Conservation (phyloP, 53 echinoderm and acorn worm genomes). For the Astropecten irregularis region DNA sequence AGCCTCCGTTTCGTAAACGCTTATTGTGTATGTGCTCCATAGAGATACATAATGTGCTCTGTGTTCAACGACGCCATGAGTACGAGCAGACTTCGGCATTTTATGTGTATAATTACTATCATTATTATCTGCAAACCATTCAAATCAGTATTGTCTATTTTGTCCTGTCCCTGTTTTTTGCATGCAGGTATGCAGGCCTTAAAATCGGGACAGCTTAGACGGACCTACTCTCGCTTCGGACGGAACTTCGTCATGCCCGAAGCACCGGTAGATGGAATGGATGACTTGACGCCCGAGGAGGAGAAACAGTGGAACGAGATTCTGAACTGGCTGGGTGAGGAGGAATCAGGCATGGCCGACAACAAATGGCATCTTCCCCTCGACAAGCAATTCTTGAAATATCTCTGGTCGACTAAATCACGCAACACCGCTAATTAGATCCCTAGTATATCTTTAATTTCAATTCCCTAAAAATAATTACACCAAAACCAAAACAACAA, state of each 20-base stretch:
- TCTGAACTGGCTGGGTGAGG: neutral
- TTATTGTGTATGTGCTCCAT: too few relatives aligned
- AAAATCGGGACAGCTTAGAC: neutral
- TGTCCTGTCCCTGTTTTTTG: neutral
- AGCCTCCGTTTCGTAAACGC: too few relatives aligned
- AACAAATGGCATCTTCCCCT: conserved; percentile 45
- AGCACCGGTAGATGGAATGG: neutral
- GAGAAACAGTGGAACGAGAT: conserved; percentile 34
- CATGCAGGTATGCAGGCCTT: conserved; percentile 34
- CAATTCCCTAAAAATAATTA: neutral
- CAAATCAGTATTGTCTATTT: too few relatives aligned
- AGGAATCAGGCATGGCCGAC: conserved; percentile 33
- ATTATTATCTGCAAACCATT: too few relatives aligned
- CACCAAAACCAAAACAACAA: conserved; percentile 2
- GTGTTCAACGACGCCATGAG: too few relatives aligned
- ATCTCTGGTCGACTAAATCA: conserved; percentile 9
- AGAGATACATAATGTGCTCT: too few relatives aligned
- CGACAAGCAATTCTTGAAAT: conserved; percentile 36
- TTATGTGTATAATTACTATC: too few relatives aligned
- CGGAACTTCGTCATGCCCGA: conserved; percentile 2
- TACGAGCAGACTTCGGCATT: too few relatives aligned
- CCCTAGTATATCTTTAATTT: too few relatives aligned
- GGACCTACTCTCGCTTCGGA: conserved; percentile 21
- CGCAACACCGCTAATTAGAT: conserved; percentile 13
- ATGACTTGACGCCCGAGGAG: neutral